phyloP scores from a whole-genome alignment of 2,797 vertebrate species.

The Pseudocheirus occidentalis region DNA sequence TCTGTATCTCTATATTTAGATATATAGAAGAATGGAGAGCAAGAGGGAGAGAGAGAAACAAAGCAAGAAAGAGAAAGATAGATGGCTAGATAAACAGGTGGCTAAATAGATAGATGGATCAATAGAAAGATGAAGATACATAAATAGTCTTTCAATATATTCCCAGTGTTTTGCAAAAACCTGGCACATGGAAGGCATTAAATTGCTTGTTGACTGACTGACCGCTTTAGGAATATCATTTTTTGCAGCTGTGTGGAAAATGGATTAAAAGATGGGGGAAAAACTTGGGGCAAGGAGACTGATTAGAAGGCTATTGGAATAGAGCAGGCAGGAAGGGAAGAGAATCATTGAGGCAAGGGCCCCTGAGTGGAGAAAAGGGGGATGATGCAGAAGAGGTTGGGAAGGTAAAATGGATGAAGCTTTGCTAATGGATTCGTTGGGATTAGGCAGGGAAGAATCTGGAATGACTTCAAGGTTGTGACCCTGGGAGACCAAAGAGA shows the following conservation, averaged over 20 bases:
- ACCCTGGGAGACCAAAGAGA: not conserved
- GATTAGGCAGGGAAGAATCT: not conserved
- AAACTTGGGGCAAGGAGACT: not conserved
- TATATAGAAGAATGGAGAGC: too few species aligned
- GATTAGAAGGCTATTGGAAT: not conserved
- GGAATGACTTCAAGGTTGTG: not conserved
- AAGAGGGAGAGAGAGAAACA: rapidly evolving
- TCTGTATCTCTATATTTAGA: not conserved
- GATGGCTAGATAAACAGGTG: too few species aligned
- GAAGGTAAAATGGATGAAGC: not conserved
- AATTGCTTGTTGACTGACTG: not conserved
- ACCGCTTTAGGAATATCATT: not conserved
- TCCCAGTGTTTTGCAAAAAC: not conserved
- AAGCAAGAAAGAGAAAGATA: not conserved
- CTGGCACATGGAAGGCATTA: not conserved
- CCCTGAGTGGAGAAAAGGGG: not conserved
- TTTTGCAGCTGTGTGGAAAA: not conserved
- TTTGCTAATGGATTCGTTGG: not conserved
- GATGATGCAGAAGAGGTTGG: not conserved
- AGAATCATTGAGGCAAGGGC: not conserved
- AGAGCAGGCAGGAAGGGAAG: not conserved
- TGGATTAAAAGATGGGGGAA: not conserved
- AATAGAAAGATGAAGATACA: not conserved
- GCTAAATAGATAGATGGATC: not conserved
- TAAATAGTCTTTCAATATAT: not conserved